Evolutionary conservation across 2,113 vertebrate genomes (phyloP).

Genomic region (Pterocles orientalis): DNA sequence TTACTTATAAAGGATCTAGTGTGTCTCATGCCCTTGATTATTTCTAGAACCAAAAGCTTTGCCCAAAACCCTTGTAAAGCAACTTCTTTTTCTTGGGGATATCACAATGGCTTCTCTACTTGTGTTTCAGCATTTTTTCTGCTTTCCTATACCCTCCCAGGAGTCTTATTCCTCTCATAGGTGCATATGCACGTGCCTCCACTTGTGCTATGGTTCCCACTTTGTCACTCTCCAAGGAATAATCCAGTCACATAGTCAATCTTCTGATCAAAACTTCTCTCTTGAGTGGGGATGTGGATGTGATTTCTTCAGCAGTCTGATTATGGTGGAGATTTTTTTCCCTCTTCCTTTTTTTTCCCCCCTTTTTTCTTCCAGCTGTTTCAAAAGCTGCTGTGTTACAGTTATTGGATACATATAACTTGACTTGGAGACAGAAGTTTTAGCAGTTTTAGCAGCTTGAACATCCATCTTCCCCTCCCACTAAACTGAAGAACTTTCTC

Average conservation of each 20-base stretch:
- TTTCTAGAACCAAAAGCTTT: neutral
- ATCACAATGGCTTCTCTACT: neutral
- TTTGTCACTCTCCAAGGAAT: neutral
- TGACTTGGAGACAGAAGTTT: neutral
- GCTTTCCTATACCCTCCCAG: neutral
- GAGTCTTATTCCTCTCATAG: neutral
- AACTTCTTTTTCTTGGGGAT: neutral
- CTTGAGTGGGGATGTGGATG: too few species aligned
- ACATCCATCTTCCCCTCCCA: neutral
- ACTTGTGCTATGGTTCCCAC: neutral
- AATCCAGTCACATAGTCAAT: fast-evolving
- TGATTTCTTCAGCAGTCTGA: neutral
- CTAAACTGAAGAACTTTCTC: neutral
- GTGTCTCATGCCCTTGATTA: neutral
- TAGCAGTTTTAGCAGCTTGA: neutral
- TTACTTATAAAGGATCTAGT: neutral
- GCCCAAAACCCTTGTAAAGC: neutral
- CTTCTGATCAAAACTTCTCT: neutral
- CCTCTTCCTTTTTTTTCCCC: neutral
- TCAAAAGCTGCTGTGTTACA: neutral
- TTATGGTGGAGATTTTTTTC: neutral
- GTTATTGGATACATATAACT: neutral
- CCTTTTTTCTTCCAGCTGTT: neutral
- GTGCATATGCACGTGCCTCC: fast-evolving
- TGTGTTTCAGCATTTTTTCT: neutral